Conservation (phyloP, 2,113 vertebrate species). For the Platycercus adscitus region DNA sequence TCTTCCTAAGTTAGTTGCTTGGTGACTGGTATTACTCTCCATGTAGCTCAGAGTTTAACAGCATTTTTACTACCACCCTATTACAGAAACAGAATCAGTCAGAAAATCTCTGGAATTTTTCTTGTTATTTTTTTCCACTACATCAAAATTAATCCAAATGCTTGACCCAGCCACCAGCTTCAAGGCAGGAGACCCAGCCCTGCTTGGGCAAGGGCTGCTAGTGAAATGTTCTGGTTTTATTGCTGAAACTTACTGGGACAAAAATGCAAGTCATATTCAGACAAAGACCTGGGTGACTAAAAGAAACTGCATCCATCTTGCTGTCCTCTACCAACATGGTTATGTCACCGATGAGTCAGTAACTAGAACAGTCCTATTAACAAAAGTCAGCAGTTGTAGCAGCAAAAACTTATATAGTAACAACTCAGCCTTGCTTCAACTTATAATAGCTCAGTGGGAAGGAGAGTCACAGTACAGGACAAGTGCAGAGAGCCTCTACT, state of each 20-base stretch:
- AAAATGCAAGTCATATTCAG: not conserved
- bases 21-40: not conserved
- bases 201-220: not conserved
- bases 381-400: not conserved
- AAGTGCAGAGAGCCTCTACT: accelerated
- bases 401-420: not conserved
- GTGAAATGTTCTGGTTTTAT: not conserved
- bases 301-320: not conserved
- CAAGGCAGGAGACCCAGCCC: not conserved
- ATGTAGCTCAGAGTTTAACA: not conserved
- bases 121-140: accelerated
- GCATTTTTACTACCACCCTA: not conserved
- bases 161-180: not conserved
- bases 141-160: not conserved
- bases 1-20: not conserved
- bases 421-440: not conserved
- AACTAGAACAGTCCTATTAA: not conserved
- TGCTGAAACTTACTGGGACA: not conserved
- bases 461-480: accelerated
- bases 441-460: not conserved
- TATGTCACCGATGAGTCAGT: not conserved
- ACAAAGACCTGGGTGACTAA: not conserved
- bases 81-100: not conserved
- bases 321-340: not conserved
- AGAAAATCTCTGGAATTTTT: not conserved